Base-by-base conservation (phyloP, 2,888 invertebrate genomes). In the Mesochorus sp. region DNA sequence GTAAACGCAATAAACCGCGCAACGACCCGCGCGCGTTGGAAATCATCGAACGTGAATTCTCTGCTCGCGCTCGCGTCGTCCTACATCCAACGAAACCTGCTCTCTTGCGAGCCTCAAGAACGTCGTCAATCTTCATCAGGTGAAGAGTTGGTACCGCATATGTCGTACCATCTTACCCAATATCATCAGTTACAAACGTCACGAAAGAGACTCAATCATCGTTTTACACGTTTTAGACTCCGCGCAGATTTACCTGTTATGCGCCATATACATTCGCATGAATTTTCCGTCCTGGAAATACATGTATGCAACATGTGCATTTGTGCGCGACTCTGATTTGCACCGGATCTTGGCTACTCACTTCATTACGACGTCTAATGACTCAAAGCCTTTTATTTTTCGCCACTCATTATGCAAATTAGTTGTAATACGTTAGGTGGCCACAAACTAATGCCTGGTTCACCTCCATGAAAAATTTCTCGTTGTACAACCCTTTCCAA, bases 11-110 rank as follows among this genome's bases (percentile, higher is more conserved):
- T 12, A 10, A 47, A 10, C 6, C 10, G 51, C 53, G 21, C 51
- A 24, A 61, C 39, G 61, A n/a, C 28, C 57, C 31, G n/a, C n/a
- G n/a, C n/a, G n/a, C n/a, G 31, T 28, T 51, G 10, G 49, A 53
- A 14, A 67, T 67, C 10, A 59, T 75, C 55, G 59, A 75, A 71
- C 21, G 55, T 12, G 34, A 2, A 19, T 71, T 72, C 34, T 49
- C 55, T 12, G 34, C 12, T 61, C 42, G 44, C 47, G n/a, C 53
- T 66, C 51, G 55, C 67, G 67, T 75, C 67, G 67, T 75, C 70
- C 79, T 68, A 79, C 67, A 79, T 76, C 51, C 59, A 61, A 62
- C 72, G 61, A 76, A 79, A 75, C 75, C 61, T 61, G 75, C 62
- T 75, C 79, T 57, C 61, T 44, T n/a, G n/a, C 10, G 8, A 14